Base-by-base conservation (phyloP, 2,113 vertebrate genomes). In the Phylloscopus whistleri region DNA sequence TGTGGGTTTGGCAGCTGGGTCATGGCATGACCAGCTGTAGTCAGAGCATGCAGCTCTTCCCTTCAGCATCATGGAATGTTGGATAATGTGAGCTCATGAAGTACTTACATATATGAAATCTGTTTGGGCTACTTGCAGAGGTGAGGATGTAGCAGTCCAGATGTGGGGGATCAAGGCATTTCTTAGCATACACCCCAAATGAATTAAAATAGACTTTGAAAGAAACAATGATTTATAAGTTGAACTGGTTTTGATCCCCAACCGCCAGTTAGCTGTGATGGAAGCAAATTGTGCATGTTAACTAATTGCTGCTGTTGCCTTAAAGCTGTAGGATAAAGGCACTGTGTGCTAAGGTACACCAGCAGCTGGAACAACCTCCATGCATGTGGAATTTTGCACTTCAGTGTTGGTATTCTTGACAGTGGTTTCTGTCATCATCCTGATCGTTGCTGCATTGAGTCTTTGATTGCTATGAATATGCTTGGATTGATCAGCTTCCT, bases 361-460 rank as follows among this genome's bases (percentile, higher is more conserved):
- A 48, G 11, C 46, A 24, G 26, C 39, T 88, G 63, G 19, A 55
- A 60, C 55, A 84, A 16, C 10, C 55, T 83, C 51, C 9, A 15
- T 9, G 19, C 8, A 0, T 3, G 7, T 83, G 55, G 53, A 80
- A 39, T 67, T 70, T 27, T 63, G 31, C 67, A 62, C 30, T n/a
- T 68, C 11, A 3, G 31, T 53, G 28, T 16, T 37, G 16, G 9
- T 69, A 68, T 58, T 76, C 21, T 48, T 51, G 21, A 24, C 15
- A 59, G 28, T 58, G 7, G 31, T 55, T 62, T 72, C 41, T 76
- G 21, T 69, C 0, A 0, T 72, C 37, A 20, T 64, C 68, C 66
- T 55, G 56, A 35, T 20, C 0, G 0, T 21, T 13, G 11, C 3
- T 90, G 59, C 21, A 26, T 5, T 8, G 44, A 72, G 8, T 13